These are phyloP conservation scores for Melinaea menophilus DNA, from an alignment of 2,888 invertebrate genomes.

Conservation along the genomic window DNA sequence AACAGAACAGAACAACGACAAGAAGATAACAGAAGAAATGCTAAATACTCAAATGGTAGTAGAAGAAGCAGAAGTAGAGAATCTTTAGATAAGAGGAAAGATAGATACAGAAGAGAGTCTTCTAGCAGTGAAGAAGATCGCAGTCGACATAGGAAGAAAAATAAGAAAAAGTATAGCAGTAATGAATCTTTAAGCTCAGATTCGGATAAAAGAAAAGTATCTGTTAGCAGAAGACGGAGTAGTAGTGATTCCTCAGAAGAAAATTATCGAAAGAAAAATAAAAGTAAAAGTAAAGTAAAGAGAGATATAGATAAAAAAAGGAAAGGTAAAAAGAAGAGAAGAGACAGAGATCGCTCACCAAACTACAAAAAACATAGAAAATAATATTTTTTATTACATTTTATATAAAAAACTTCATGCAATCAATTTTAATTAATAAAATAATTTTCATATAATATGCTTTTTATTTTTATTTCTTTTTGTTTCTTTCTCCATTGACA, in stretches of 20 bases:
- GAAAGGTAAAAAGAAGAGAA: slow-evolving; percentile 76
- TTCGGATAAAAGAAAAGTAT: slow-evolving; percentile 41
- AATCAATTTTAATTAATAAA: no score
- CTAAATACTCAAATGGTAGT: slow-evolving; percentile 45
- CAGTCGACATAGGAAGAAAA: slow-evolving; percentile 26
- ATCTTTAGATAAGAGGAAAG: slow-evolving; percentile 15
- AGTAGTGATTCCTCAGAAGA: slow-evolving; percentile 46
- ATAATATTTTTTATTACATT: slow-evolving; percentile 44
- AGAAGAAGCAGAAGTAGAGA: slow-evolving; percentile 35
- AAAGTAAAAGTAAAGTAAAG: slow-evolving; percentile 60
- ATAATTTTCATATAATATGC: no score
- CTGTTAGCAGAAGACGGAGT: slow-evolving; percentile 39
- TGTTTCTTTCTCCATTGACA: no score
- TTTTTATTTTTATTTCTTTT: slow-evolving; percentile 16
- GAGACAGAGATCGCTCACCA: slow-evolving; percentile 72
- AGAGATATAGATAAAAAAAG: slow-evolving; percentile 77
- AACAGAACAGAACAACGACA: slow-evolving; percentile 32
- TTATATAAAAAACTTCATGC: slow-evolving; percentile 12
- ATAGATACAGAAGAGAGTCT: slow-evolving; percentile 39
- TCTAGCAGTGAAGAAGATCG: slow-evolving; percentile 39
- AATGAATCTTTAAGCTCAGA: slow-evolving; percentile 53
- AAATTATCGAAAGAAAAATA: slow-evolving; percentile 41
- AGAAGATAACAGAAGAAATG: slow-evolving; percentile 36
- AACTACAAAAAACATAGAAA: slow-evolving; percentile 72
- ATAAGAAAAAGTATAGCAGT: slow-evolving; percentile 44